Conservation (phyloP, 1,140 invertebrate genomes). For the Episyrphus balteatus region DNA sequence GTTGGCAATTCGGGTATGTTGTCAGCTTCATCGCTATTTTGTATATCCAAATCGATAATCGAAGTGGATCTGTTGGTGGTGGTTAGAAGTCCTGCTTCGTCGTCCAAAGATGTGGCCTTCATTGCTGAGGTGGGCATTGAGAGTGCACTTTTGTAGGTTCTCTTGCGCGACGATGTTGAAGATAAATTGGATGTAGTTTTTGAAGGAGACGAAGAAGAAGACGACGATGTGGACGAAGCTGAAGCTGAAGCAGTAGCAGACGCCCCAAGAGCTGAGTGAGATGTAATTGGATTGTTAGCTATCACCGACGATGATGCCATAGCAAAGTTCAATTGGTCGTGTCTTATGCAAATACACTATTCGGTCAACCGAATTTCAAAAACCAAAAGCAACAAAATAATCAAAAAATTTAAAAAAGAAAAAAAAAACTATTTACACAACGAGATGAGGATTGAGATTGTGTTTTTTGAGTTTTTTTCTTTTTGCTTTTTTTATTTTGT, state of each 20-base stretch:
- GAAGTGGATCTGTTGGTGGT: slow-evolving; percentile 2
- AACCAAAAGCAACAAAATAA: no score
- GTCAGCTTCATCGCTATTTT: slow-evolving; percentile 1
- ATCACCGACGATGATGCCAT: slow-evolving; percentile 35
- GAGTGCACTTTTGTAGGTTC: slow-evolving; percentile 30
- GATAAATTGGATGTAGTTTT: slow-evolving; percentile 7
- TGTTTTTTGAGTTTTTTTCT: no score
- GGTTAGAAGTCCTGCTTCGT: slow-evolving; percentile 11
- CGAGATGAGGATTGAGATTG: no score
- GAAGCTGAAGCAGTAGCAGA: slow-evolving; percentile 2
- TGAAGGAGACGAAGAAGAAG: neutral
- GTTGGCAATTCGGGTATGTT: neutral
- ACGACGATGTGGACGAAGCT: slow-evolving; percentile 1
- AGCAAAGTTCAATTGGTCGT: slow-evolving; percentile 5
- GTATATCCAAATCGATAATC: neutral
- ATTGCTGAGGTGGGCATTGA: slow-evolving; percentile 17
- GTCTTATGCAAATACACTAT: no score
- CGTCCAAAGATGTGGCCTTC: slow-evolving; percentile 3
- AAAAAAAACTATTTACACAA: no score
- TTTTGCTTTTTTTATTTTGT: no score
- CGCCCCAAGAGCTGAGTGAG: slow-evolving; percentile 10
- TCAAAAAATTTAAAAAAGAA: no score
- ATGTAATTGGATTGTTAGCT: slow-evolving; percentile 30
- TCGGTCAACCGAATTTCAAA: no score
- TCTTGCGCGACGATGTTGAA: slow-evolving; percentile 24